Percentiles rank a stretch among this genome's conserved stretches.
These are phyloP conservation scores for Puma concolor DNA, from an alignment of 2,113 vertebrate genomes.

Conservation along the genomic window DNA sequence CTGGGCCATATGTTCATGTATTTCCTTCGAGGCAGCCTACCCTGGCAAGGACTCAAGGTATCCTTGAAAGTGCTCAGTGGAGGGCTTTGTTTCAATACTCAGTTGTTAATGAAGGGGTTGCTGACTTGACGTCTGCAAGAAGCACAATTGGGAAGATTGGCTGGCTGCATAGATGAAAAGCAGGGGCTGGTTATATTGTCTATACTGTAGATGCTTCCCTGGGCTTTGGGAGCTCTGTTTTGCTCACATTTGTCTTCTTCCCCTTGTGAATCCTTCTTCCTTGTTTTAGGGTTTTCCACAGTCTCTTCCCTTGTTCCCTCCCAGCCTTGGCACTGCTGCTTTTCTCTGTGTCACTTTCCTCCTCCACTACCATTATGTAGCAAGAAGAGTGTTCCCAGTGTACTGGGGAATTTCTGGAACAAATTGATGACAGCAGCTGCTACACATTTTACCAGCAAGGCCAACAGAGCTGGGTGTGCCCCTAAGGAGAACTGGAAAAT, in stretches of 20 bases:
- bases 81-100: constrained; percentile 59
- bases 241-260: not conserved
- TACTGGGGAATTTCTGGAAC: constrained; percentile 61
- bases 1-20: constrained; percentile 99
- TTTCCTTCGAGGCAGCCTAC: constrained; percentile 98
- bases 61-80: constrained; percentile 63
- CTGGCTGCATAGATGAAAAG: not conserved
- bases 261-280: not conserved
- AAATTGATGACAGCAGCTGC: constrained; percentile 64
- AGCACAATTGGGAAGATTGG: not conserved
- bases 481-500: not conserved
- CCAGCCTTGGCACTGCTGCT: not conserved
- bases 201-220: not conserved
- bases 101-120: constrained; percentile 28
- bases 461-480: not conserved
- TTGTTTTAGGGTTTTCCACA: not conserved
- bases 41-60: constrained; percentile 99
- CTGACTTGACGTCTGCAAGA: not conserved
- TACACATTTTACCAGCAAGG: constrained; percentile 57
- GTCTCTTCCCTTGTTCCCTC: not conserved
- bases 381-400: constrained; percentile 51
- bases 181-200: not conserved
- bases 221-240: not conserved
- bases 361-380: constrained; percentile 17
- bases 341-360: constrained; percentile 2